These are phyloP conservation scores for Gymnogyps californianus DNA, from an alignment of 2,113 vertebrate genomes.

Conservation along the genomic window DNA sequence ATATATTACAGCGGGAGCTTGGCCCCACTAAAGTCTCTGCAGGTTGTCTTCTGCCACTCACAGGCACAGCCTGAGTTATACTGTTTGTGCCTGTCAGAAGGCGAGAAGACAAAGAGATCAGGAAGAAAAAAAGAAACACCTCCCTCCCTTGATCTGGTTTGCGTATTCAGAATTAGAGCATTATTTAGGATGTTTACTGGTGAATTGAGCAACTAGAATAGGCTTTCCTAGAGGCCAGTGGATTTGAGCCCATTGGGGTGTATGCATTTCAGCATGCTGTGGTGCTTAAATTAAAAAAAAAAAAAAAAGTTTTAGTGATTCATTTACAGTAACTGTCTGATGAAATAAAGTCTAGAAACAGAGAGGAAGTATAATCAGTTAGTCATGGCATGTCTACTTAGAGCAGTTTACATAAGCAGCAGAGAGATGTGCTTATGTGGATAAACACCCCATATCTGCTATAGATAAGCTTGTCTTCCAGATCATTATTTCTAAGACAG, in stretches of 20 bases:
- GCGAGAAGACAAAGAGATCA: background rate
- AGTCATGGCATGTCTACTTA: background rate
- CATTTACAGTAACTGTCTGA: slow-evolving; percentile 4
- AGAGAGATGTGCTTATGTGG: background rate
- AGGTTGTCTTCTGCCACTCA: background rate
- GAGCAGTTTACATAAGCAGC: background rate
- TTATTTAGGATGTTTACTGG: background rate
- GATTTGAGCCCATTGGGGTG: background rate
- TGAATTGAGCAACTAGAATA: background rate
- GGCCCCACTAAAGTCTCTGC: background rate
- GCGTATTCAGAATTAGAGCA: background rate
- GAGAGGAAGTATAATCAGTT: slow-evolving; percentile 43
- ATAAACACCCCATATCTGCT: fast-evolving
- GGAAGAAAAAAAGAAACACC: background rate
- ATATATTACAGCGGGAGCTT: background rate
- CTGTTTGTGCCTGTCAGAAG: background rate
- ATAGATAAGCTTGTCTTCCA: background rate
- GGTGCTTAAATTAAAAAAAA: background rate
- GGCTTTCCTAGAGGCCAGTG: background rate
- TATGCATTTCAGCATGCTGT: background rate
- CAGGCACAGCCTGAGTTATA: background rate
- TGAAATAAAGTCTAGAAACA: background rate
- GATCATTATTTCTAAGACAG: background rate
- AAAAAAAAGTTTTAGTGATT: background rate
- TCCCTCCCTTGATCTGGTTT: background rate